Percentiles rank a stretch among this genome's conserved stretches.
Conservation (phyloP, 1,140 invertebrate species). For the Sipha flava region DNA sequence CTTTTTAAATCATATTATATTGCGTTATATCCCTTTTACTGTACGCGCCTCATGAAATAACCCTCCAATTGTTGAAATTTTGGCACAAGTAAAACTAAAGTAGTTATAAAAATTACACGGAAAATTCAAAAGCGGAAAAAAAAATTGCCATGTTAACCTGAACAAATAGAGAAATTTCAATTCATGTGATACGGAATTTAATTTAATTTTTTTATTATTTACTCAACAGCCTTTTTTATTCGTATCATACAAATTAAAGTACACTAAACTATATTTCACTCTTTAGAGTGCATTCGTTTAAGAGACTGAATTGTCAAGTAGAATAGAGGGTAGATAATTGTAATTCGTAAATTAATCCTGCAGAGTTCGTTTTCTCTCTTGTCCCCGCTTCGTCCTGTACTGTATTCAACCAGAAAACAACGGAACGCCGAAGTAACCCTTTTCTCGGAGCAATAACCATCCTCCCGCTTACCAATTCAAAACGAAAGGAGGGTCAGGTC, state of each 20-base stretch:
- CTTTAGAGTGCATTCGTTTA: neutral
- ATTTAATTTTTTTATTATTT: no score
- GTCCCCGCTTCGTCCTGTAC: neutral
- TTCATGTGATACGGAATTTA: no score
- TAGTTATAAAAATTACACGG: no score
- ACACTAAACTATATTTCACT: neutral
- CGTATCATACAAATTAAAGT: neutral
- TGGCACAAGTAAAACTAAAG: no score
- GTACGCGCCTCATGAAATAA: neutral
- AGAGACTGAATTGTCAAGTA: neutral
- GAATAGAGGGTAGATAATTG: neutral
- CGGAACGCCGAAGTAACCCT: conserved; percentile 25
- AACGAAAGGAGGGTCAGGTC: neutral
- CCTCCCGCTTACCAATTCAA: neutral
- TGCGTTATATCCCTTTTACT: neutral
- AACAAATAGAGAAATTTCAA: no score
- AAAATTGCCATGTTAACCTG: no score
- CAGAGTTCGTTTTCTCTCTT: neutral
- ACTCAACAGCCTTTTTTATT: no score
- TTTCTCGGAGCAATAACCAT: neutral
- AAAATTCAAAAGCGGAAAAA: no score
- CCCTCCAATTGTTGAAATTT: no score
- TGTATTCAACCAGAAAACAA: conserved; percentile 21
- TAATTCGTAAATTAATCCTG: conserved; percentile 29
- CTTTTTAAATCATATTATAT: neutral